phyloP scores from a whole-genome alignment of 2,797 vertebrate species.

The Poecilia velifera region DNA sequence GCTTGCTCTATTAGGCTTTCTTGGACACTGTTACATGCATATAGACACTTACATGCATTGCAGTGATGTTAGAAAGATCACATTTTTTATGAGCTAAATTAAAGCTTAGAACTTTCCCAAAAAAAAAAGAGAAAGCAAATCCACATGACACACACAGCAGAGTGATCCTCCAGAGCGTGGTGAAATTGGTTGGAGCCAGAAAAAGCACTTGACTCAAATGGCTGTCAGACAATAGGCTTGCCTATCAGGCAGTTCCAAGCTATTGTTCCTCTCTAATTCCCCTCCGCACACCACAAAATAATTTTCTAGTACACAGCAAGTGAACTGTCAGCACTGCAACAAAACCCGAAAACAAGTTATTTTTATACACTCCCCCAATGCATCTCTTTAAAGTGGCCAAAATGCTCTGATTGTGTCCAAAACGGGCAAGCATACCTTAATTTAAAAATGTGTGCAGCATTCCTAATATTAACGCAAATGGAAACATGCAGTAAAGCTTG shows the following conservation, averaged over 20 bases:
- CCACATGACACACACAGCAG: not conserved
- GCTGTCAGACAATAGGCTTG: constrained; percentile 63
- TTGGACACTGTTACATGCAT: not conserved
- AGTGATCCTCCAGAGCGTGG: not conserved
- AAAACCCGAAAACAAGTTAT: constrained; percentile 27
- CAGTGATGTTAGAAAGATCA: not conserved
- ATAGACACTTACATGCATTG: not conserved
- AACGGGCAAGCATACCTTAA: not conserved
- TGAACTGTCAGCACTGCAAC: constrained; percentile 73
- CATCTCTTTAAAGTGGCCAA: not conserved
- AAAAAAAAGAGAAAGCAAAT: not conserved
- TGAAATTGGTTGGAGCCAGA: constrained; percentile 35
- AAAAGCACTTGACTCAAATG: constrained; percentile 46
- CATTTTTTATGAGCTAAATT: not conserved
- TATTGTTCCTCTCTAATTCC: constrained; percentile 75
- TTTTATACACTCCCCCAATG: not conserved
- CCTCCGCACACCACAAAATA: constrained; percentile 45
- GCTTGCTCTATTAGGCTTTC: not conserved
- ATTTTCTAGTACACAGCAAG: constrained; percentile 59
- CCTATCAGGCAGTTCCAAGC: constrained; percentile 58
- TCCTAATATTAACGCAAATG: not conserved
- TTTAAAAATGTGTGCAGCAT: not conserved
- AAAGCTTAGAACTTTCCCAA: not conserved
- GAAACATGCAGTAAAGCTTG: not conserved
- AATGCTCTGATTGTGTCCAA: not conserved